Conservation (phyloP, 2,113 vertebrate genomes). For the Semicossyphus pulcher region DNA sequence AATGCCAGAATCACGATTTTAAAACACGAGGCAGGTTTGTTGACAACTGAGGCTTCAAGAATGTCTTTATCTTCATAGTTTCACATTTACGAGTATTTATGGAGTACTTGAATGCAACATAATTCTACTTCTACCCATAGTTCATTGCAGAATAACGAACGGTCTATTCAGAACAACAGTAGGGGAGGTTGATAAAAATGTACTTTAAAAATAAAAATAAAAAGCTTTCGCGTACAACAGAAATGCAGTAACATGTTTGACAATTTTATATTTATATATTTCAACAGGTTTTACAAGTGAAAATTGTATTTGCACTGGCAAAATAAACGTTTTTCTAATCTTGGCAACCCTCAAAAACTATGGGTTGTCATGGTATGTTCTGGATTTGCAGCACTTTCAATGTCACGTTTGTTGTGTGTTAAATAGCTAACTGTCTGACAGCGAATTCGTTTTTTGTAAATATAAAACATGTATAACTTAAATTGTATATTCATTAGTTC, state of each 20-base stretch:
- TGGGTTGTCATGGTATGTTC: neutral
- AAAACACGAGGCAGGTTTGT: accelerated
- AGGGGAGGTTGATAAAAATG: neutral
- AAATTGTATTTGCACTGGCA: too few species aligned
- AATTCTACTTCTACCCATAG: slow-evolving; percentile 65
- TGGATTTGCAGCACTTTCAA: slow-evolving; percentile 47
- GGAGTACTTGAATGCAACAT: slow-evolving; percentile 4
- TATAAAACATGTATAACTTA: slow-evolving; percentile 64
- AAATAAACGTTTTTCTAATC: too few species aligned
- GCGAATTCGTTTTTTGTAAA: neutral
- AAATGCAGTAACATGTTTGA: too few species aligned
- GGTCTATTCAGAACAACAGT: slow-evolving; percentile 18
- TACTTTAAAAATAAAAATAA: neutral
- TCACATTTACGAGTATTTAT: neutral
- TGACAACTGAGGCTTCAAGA: neutral
- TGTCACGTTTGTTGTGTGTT: slow-evolving; percentile 71
- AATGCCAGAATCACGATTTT: too few species aligned
- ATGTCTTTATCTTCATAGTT: accelerated
- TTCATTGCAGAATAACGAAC: slow-evolving; percentile 49
- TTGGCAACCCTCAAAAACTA: neutral
- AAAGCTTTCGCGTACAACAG: too few species aligned
- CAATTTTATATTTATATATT: too few species aligned
- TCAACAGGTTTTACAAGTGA: too few species aligned
- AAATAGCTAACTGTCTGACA: neutral
- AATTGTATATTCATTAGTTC: slow-evolving; percentile 51